Base-by-base conservation (phyloP, 2,113 vertebrate genomes). In the Bos javanicus region DNA sequence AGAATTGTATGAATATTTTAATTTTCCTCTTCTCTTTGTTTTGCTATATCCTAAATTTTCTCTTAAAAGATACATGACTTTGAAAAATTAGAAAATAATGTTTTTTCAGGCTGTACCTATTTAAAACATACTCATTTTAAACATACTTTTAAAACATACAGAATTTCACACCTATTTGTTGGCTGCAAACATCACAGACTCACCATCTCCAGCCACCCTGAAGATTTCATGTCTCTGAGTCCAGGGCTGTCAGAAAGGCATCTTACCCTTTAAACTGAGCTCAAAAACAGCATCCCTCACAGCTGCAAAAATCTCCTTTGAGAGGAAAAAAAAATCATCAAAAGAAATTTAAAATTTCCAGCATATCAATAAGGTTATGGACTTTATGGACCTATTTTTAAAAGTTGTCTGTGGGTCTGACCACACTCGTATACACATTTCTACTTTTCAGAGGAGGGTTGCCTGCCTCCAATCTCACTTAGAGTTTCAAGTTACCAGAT, bases 21-120 rank as follows among this genome's bases (percentile, higher is more conserved):
- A 7, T 85, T 97, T 62, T 82, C 21, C 8, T 95, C 60, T 54
- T 54, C 33, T 87, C n/a, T 92, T 28, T 71, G 67, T 30, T 90
- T 78, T 91, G 28, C 46, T 91, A 15, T 60, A 62, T 48, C 59
- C 33, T 74, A 62, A 33, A 56, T 43, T 85, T 92, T 71, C 67
- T 80, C 23, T 56, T 21, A 88, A 78, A 94, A 76, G 64, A 57
- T 6, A 7, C 11, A 48, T 36, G 17, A 57, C 82, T 94, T 87
- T 78, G 62, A 91, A 46, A 78, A 78, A 56, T 39, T 28, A 82
- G 56, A 54, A 83, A 95, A 80, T 67, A 50, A 84, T 76, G 17
- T 62, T 36, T 59, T 59, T 25, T 17, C 56, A 30, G 43, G 50
- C 50, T 54, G 2, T 67, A 81, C 13, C 67, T 86, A 52, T 86